Conservation (phyloP, 2,888 invertebrate species). For the Capitulum mitella region DNA sequence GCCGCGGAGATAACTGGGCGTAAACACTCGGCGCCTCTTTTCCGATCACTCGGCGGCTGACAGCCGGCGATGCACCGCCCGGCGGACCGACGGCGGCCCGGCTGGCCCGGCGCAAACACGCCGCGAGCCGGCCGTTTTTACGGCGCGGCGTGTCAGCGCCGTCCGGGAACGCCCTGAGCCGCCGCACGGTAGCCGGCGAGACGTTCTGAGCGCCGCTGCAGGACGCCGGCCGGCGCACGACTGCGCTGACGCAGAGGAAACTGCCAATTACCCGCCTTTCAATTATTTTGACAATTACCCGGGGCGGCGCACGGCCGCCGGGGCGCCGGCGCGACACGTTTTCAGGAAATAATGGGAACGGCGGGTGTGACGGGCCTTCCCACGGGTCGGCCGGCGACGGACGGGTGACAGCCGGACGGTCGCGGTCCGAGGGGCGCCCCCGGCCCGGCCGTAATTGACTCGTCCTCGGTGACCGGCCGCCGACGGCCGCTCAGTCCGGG, state of each 20-base stretch:
- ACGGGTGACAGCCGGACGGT: neutral
- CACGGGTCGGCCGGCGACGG: neutral
- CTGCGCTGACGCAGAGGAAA: neutral
- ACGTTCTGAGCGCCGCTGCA: too few species aligned
- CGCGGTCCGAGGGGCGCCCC: neutral
- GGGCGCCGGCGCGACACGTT: conserved; percentile 3
- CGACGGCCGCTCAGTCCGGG: neutral
- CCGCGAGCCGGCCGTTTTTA: too few species aligned
- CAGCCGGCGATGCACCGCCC: neutral
- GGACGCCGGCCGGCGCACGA: too few species aligned
- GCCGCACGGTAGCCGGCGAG: too few species aligned
- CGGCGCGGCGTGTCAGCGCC: too few species aligned
- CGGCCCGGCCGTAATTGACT: neutral
- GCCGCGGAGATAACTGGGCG: neutral
- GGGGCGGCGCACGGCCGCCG: neutral
- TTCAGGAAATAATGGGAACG: neutral
- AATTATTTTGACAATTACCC: conserved; percentile 9
- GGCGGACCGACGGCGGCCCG: neutral
- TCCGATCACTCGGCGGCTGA: neutral
- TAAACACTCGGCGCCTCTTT: neutral
- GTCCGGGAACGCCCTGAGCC: too few species aligned
- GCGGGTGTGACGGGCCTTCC: neutral
- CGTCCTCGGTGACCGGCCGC: neutral
- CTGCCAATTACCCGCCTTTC: conserved; percentile 11
- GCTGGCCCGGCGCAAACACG: neutral